Percentiles rank a stretch among this genome's conserved stretches.
Conservation (phyloP, 2,797 vertebrate species). For the Heteromormyrus szaboi region DNA sequence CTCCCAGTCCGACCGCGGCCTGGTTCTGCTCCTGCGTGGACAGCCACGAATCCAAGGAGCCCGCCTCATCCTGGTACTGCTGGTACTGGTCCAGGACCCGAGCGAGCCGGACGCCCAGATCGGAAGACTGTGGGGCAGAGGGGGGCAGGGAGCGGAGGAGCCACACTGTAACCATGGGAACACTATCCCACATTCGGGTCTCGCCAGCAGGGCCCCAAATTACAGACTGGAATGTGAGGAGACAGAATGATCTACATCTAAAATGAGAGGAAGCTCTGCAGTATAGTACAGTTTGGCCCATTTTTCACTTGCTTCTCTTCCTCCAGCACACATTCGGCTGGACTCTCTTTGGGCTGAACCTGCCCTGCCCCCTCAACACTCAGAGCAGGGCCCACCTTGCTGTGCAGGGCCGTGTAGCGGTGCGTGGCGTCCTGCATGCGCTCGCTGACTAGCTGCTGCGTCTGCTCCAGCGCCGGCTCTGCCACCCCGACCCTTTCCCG, state of each 20-base stretch:
- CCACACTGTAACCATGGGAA: background rate
- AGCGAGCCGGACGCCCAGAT: conserved; percentile 73
- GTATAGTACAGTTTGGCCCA: background rate
- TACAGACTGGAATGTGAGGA: background rate
- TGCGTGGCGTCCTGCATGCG: conserved; percentile 77
- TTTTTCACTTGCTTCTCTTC: background rate
- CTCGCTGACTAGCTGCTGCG: conserved; percentile 68
- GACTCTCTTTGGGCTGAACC: background rate
- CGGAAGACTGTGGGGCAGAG: conserved; percentile 66
- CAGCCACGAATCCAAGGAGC: conserved; percentile 78
- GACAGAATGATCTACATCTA: background rate
- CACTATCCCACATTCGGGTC: background rate
- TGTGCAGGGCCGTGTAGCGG: conserved; percentile 77
- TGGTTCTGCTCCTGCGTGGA: conserved; percentile 69
- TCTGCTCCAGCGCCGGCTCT: conserved; percentile 54
- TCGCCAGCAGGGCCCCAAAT: background rate
- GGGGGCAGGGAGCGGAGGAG: background rate
- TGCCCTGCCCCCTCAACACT: background rate
- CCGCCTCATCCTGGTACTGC: conserved; percentile 82
- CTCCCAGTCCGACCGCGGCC: conserved; percentile 63
- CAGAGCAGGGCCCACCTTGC: conserved; percentile 67
- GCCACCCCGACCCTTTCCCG: conserved; percentile 55
- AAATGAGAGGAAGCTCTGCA: background rate
- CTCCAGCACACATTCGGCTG: background rate
- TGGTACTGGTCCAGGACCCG: conserved; percentile 78